A percentile compares a stretch with the other conserved stretches of the same genome.
Conservation (phyloP, 2,797 vertebrate genomes). For the Ara ararauna region DNA sequence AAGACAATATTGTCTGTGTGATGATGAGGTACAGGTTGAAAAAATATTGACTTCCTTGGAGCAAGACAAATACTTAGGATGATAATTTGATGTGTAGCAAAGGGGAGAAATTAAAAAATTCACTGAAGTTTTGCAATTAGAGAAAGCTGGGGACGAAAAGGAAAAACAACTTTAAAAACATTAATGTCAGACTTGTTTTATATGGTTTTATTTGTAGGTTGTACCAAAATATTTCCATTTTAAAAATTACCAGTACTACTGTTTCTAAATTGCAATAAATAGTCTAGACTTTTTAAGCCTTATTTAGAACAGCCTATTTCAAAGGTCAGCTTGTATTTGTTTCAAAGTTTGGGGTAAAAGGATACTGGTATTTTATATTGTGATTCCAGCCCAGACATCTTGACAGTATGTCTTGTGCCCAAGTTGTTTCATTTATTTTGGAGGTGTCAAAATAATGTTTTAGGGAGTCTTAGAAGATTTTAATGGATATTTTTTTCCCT, state of each 20-base stretch:
- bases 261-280: background rate
- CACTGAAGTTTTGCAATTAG: background rate
- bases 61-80: background rate
- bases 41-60: background rate
- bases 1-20: background rate
- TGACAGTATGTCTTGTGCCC: background rate
- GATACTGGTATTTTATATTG: background rate
- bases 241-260: background rate
- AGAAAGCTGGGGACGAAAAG: background rate
- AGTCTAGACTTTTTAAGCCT: background rate
- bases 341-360: background rate
- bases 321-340: background rate
- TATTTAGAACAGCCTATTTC: background rate
- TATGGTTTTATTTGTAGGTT: background rate
- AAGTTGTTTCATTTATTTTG: background rate
- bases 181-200: background rate
- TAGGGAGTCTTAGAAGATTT: background rate
- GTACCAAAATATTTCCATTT: background rate
- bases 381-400: background rate
- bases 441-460: background rate
- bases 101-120: background rate
- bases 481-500: background rate
- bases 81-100: background rate
- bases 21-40: background rate
- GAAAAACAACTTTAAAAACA: background rate